Base-by-base conservation (phyloP, 2,797 vertebrate genomes). In the Vultur gryphus region DNA sequence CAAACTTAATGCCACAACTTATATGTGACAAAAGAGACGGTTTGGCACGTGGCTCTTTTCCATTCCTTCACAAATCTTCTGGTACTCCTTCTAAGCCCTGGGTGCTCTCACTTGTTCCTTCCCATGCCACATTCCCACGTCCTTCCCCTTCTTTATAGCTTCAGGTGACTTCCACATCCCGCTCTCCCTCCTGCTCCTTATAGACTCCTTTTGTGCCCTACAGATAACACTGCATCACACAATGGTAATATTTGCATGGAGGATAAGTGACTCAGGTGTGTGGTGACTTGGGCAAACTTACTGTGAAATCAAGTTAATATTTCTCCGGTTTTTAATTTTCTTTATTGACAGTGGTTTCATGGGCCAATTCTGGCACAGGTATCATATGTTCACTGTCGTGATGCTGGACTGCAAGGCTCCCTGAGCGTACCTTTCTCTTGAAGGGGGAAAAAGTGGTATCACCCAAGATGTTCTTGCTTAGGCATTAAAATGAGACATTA, bases 301-400 rank as follows among this genome's bases (percentile, higher is more conserved):
- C 3, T 37, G n/a, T 84, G 46, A 93, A 48, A 82, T 82, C 20
- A 37, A 48, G 75, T 17, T 29, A 57, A 25, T 66, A 67, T 31
- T 84, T 90, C 13, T 51, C 28, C 7, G 15, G 7, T 48, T 64
- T 76, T 57, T 28, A 35, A 6, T 16, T 85, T 79, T 25, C 35
- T 48, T 89, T 24, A 26, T 37, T 79, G 39, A 21, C 17, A 76
- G 25, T 57, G 18, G 7, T 61, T 84, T 76, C 24, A 12, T 5
- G 4, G 39, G 24, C 23, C 14, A 62, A 0, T 35, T 66, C 51
- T 21, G 20, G 19, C 29, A 41, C 11, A 10, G 6, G 24, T 37
- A 17, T 3, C 6, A 2, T 71, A 20, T 26, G 13, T 57, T 83
- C n/a, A 49, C 24, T 26, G 3, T 44, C 0, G 1, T 52, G 37